Percentiles rank a stretch among this genome's conserved stretches.
Conservation (phyloP, 2,113 vertebrate species). For the Tricholaema leucomelas region DNA sequence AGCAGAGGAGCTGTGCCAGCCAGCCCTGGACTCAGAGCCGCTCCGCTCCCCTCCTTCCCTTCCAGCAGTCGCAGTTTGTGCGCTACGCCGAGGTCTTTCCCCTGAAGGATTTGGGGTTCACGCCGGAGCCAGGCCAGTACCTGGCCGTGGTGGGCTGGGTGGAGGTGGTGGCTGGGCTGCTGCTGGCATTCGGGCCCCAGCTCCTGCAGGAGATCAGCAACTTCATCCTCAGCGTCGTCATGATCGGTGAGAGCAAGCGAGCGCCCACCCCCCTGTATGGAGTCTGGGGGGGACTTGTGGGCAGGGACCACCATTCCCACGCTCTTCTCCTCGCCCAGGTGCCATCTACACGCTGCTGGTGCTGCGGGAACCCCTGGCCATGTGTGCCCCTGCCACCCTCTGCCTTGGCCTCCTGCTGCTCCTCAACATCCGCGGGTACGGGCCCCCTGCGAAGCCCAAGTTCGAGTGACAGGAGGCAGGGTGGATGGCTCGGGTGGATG, state of each 20-base stretch:
- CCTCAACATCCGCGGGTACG: constrained; percentile 64
- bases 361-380: constrained; percentile 73
- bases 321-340: constrained; percentile 56
- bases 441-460: constrained; percentile 17
- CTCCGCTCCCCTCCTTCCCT: background rate
- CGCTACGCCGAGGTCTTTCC: constrained; percentile 79
- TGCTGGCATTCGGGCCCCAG: constrained; percentile 75
- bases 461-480: background rate
- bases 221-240: constrained; percentile 75
- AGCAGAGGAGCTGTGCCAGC: background rate
- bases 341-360: constrained; percentile 77
- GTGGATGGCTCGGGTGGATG: no score
- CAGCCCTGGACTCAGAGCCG: background rate
- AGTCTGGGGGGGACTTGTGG: rapidly evolving
- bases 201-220: constrained; percentile 79
- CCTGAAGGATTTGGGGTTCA: constrained; percentile 68
- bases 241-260: constrained; percentile 75
- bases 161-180: constrained; percentile 71
- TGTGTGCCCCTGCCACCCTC: constrained; percentile 66
- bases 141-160: constrained; percentile 75
- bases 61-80: constrained; percentile 72
- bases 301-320: background rate
- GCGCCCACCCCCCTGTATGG: rapidly evolving
- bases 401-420: constrained; percentile 76
- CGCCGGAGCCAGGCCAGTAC: constrained; percentile 68